Evolutionary conservation across 2,888 invertebrate genomes (phyloP).

Genomic region (Drosophila kambysellisi): DNA sequence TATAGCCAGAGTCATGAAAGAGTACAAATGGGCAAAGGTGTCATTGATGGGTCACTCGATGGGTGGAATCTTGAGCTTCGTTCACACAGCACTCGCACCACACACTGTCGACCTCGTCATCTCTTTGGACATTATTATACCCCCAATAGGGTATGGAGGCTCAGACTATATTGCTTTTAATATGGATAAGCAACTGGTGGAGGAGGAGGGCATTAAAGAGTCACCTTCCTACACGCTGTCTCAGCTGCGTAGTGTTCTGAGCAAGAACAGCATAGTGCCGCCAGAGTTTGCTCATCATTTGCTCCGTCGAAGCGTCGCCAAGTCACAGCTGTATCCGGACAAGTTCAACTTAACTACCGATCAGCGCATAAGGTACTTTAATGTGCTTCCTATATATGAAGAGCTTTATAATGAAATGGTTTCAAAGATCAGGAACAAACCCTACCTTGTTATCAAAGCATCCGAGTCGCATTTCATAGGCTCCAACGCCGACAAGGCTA

Average conservation of each 20-base stretch:
- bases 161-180: background rate
- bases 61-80: conserved; percentile 87
- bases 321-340: conserved; percentile 86
- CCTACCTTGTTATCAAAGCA: conserved; percentile 88
- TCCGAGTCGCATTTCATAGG: conserved; percentile 86
- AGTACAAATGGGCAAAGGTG: conserved; percentile 89
- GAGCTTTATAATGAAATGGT: conserved; percentile 85
- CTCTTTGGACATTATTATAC: conserved; percentile 64
- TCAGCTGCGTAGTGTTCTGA: conserved; percentile 86
- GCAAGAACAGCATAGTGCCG: conserved; percentile 86
- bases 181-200: conserved; percentile 85
- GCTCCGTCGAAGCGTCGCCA: conserved; percentile 86
- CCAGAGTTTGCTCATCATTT: conserved; percentile 86
- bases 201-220: conserved; percentile 84
- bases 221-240: conserved; percentile 88
- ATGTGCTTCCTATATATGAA: background rate
- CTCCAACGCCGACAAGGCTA: conserved; percentile 85
- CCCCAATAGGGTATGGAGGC: background rate
- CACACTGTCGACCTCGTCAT: conserved; percentile 79
- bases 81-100: conserved; percentile 87
- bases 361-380: background rate
- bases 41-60: conserved; percentile 89
- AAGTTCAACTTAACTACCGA: conserved; percentile 85
- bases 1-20: conserved; percentile 86
- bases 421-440: conserved; percentile 85